Evolutionary conservation across 2,113 vertebrate species (phyloP).

Genomic region (Sinocyclocheilus anshuiensis): DNA sequence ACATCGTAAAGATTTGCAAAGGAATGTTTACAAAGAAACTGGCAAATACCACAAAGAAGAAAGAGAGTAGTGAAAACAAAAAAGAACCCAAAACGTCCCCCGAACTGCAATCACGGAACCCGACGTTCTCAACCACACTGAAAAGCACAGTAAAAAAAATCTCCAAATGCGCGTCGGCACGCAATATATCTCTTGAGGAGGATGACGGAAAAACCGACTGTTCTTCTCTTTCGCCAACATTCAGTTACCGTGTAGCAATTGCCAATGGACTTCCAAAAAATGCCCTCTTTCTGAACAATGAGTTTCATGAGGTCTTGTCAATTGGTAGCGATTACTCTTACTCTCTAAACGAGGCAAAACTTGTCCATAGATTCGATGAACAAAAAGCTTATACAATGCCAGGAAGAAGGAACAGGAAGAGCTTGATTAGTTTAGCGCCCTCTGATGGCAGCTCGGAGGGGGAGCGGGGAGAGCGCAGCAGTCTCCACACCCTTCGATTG

Average conservation of each 20-base stretch:
- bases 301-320: constrained; percentile 86
- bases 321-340: constrained; percentile 87
- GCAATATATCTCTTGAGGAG: constrained; percentile 86
- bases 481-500: constrained; percentile 87
- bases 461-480: constrained; percentile 84
- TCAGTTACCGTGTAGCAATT: constrained; percentile 97
- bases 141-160: constrained; percentile 94
- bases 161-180: constrained; percentile 88
- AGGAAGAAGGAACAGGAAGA: constrained; percentile 93
- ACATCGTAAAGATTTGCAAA: constrained; percentile 95
- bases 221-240: constrained; percentile 94
- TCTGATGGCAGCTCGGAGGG: constrained; percentile 96
- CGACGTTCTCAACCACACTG: constrained; percentile 86
- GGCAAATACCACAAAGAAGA: constrained; percentile 91
- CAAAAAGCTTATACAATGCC: constrained; percentile 89
- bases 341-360: constrained; percentile 84
- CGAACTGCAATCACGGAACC: constrained; percentile 80
- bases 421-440: constrained; percentile 91
- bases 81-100: constrained; percentile 82
- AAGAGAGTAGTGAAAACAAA: constrained; percentile 85
- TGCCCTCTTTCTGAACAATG: constrained; percentile 77
- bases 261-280: constrained; percentile 91
- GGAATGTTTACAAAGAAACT: constrained; percentile 99
- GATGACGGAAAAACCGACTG: constrained; percentile 83
- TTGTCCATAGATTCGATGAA: constrained; percentile 76